Evolutionary conservation across 1,140 invertebrate species (phyloP).

Genomic region (Drosophila nebulosa): DNA sequence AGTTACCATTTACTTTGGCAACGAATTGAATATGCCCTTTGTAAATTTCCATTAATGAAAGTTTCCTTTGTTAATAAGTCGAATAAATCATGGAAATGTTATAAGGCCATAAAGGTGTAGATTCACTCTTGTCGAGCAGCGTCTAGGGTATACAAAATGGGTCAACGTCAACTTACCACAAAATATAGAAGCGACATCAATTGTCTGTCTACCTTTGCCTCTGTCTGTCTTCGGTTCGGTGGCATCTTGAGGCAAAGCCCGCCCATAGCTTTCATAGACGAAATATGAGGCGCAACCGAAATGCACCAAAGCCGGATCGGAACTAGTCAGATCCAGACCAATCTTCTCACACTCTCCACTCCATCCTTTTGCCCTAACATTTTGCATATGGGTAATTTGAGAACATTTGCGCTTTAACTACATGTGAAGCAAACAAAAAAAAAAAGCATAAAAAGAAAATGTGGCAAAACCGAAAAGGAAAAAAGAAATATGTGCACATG

Average conservation of each 20-base stretch:
- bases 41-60: not conserved
- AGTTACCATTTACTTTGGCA: not conserved
- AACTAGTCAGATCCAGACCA: conserved; percentile 33
- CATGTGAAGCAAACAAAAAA: conserved; percentile 51
- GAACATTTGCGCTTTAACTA: conserved; percentile 76
- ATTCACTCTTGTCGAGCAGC: not conserved
- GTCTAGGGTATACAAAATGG: conserved; percentile 5
- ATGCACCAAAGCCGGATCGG: conserved; percentile 58
- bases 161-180: conserved; percentile 40
- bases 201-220: conserved; percentile 1
- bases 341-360: conserved; percentile 27
- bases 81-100: not conserved
- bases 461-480: conserved; percentile 27
- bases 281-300: conserved; percentile 76
- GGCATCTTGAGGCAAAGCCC: conserved; percentile 48
- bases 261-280: conserved; percentile 60
- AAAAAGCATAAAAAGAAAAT: conserved; percentile 24
- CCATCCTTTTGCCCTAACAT: conserved; percentile 8
- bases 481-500: conserved; percentile 58
- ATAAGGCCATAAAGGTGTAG: not conserved
- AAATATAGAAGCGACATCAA: conserved; percentile 24
- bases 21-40: not conserved
- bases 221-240: conserved; percentile 14
- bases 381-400: conserved; percentile 75
- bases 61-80: not conserved